phyloP scores from a whole-genome alignment of 2,888 invertebrate genomes.

The Polyommatus icarus region DNA sequence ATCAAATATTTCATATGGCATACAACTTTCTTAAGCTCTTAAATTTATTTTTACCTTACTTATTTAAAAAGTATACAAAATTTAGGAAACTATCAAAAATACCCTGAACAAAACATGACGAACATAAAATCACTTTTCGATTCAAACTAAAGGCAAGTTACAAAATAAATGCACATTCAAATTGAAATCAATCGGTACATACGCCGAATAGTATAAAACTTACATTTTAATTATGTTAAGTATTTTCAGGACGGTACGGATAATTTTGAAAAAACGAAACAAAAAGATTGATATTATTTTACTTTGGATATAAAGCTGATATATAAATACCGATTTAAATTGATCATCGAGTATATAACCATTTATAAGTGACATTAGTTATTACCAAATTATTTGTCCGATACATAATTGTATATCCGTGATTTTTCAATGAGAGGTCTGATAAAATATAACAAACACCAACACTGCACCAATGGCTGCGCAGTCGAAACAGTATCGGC shows the following conservation, averaged over 20 bases:
- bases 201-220: slow-evolving; percentile 1
- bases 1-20: neutral
- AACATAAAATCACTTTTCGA: neutral
- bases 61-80: neutral
- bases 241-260: slow-evolving; percentile 24
- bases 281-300: neutral
- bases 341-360: neutral
- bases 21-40: neutral
- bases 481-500: too few species aligned
- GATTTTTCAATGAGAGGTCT: too few species aligned
- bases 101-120: slow-evolving; percentile 21
- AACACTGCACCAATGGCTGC: too few species aligned
- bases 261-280: slow-evolving; percentile 2
- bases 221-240: slow-evolving; percentile 10
- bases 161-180: slow-evolving; percentile 26
- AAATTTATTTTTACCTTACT: neutral
- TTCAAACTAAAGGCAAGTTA: slow-evolving; percentile 20
- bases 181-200: slow-evolving; percentile 5
- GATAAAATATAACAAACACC: too few species aligned
- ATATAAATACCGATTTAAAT: neutral
- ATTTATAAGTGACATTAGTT: too few species aligned
- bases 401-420: neutral
- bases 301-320: neutral
- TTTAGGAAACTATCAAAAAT: slow-evolving; percentile 19
- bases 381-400: neutral